Percentiles rank a stretch among this genome's conserved stretches.
Conservation (phyloP, 2,797 vertebrate species). For the Micrastur ruficollis region DNA sequence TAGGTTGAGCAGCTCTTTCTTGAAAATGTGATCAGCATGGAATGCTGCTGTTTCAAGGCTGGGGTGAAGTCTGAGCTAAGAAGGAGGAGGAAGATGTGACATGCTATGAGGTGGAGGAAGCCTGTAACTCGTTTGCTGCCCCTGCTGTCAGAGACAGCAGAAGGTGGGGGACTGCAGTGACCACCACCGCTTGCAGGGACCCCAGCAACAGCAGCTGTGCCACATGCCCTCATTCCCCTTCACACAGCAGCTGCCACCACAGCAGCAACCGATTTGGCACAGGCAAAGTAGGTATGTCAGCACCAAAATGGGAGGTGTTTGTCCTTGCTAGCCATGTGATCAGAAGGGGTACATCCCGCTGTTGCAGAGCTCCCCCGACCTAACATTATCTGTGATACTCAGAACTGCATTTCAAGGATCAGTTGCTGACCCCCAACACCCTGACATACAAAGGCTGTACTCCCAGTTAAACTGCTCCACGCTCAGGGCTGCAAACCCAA, state of each 20-base stretch:
- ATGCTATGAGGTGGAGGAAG: not conserved
- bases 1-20: not conserved
- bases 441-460: not conserved
- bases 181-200: not conserved
- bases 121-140: not conserved
- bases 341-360: not conserved
- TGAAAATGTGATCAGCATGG: not conserved
- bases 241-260: not conserved
- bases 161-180: not conserved
- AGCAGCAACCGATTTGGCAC: not conserved
- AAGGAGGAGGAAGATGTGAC: not conserved
- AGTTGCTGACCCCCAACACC: not conserved
- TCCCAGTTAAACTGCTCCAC: not conserved
- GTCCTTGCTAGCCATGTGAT: rapidly evolving
- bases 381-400: not conserved
- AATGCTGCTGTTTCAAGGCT: not conserved
- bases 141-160: not conserved
- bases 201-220: not conserved
- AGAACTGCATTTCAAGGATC: not conserved
- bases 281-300: not conserved
- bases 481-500: not conserved
- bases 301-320: not conserved
- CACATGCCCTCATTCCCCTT: not conserved
- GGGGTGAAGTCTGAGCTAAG: not conserved
- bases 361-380: not conserved